A percentile compares a stretch with the other conserved stretches of the same genome.
Evolutionary conservation across 2,888 invertebrate genomes (phyloP).

Genomic region (Alviniconcha strummeri): DNA sequence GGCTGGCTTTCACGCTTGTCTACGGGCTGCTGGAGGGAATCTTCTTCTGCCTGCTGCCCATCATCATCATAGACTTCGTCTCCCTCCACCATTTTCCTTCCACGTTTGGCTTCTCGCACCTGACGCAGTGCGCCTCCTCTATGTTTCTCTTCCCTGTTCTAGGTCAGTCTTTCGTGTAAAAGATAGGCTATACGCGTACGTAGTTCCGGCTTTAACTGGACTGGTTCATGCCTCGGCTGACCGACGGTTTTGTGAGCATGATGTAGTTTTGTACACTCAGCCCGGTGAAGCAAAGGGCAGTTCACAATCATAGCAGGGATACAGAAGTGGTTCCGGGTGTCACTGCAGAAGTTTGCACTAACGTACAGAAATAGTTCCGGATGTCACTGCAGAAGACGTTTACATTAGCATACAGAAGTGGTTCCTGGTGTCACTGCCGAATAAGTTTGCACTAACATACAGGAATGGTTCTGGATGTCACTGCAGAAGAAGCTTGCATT

Average conservation of each 20-base stretch:
- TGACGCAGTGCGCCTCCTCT: background rate
- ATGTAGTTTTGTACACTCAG: background rate
- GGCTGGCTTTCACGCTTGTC: background rate
- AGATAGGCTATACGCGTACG: background rate
- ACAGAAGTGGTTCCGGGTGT: no score
- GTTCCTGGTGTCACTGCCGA: no score
- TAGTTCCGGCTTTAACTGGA: background rate
- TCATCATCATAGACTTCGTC: slow-evolving; percentile 20
- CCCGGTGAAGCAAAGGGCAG: background rate
- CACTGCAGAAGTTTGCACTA: no score
- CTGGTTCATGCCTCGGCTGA: background rate
- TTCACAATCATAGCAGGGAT: background rate
- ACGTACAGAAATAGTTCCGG: no score
- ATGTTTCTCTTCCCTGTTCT: slow-evolving; percentile 1
- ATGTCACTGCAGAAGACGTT: no score
- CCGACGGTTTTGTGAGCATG: background rate
- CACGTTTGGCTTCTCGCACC: background rate
- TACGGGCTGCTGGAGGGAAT: slow-evolving; percentile 19
- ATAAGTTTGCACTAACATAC: no score
- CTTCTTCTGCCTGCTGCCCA: slow-evolving; percentile 20
- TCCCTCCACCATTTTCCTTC: background rate
- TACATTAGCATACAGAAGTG: no score
- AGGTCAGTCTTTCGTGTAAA: background rate
- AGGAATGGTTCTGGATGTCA: no score
- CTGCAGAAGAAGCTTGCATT: no score